Base-by-base conservation (phyloP, 2,888 invertebrate species). In the Patella pellucida region DNA sequence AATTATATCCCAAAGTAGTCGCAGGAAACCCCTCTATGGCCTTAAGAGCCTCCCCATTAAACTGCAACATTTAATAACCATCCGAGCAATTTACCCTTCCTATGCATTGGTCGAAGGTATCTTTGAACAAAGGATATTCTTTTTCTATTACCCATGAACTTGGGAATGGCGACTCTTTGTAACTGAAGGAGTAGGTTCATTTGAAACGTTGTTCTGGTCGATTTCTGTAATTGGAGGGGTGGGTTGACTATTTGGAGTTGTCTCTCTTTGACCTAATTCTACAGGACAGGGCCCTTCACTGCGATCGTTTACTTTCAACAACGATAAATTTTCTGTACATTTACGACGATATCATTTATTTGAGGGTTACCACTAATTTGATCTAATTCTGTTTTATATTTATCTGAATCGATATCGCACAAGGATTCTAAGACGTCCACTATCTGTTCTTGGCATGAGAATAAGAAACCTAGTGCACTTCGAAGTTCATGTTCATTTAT, bases 331-430 rank as follows among this genome's bases (percentile, higher is more conserved):
- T 7, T 62, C 56, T 15, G 56, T 56, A 19, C n/a, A 56, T 56
- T 56, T 56, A 9, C 7, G 16, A 19, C 5, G 19, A 56, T 56
- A 19, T 56, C 56, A 56, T 19, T 56, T 19, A 56, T 56, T 56
- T 16, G n/a, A 56, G n/a, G 16, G 56, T n/a, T 19, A 12, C n/a
- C 23, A n/a, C 23, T n/a, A 15, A 62, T 62, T 19, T n/a, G n/a
- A 23, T 62, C 62, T 23, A 62, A 23, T 23, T 62, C 62, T 11
- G 62, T 19, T 23, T 19, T 19, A 62, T 19, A 62, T 11, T 23
- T n/a, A 62, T 62, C 62, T 19, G 19, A 19, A 62, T 62, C 62
- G 62, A 62, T 23, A 62, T 62, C 62, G 19, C 62, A 62, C 19
- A 62, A 15, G 9, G 16, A 62, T 7, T 11, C 19, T 62, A 62